Evolutionary conservation across 2,113 vertebrate genomes (phyloP), one percentile per base, ranked within the genome.

Genomic region (Origma solitaria): DNA sequence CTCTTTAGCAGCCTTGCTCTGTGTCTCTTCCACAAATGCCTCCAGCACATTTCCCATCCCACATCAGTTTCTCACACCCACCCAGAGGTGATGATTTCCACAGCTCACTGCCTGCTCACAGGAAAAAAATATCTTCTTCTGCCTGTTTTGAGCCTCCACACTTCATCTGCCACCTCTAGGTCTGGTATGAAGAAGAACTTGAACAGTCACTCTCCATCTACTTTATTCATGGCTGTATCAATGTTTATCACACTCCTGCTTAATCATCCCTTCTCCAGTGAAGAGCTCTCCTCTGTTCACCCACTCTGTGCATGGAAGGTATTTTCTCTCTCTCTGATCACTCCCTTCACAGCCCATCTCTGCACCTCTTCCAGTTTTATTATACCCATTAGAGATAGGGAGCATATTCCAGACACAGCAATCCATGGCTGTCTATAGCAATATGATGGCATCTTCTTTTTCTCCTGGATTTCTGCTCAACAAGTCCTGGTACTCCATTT

Each of bases 1-100:
- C 65, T 92, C 73, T 68, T 66, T 3, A 66, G 65, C 84, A 79
- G 92, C 81, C 90, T 60, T 25, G 33, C 71, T 57, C 65, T 4
- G 2, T 40, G 58, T 27, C 51, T 89, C 84, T 91, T 82, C 78
- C 86, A 87, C 84, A 89, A 92, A 86, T 5, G 33, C 81, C 90
- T 89, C 69, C 87, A 84, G 90, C 81, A 94, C 51, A 82, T 90
- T 85, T 84, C 90, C 90, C 72, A 95, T 58, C 73, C 49, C 78
- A 75, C 70, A 85, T 9, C 84, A 84, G 78, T 72, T 92, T 71
- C 82, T 95, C 77, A 91, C 87, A 58, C 65, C 72, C 84, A 83
- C 91, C 69, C 87, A 92, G 86, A 47, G 86, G 89, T 86, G 91
- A 83, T 40, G 71, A 94, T 77, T 88, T 91, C 89, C 81, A 83